These are phyloP conservation scores for Lamellibrachia luymesi DNA, from an alignment of 1,140 invertebrate species.

Conservation along the genomic window DNA sequence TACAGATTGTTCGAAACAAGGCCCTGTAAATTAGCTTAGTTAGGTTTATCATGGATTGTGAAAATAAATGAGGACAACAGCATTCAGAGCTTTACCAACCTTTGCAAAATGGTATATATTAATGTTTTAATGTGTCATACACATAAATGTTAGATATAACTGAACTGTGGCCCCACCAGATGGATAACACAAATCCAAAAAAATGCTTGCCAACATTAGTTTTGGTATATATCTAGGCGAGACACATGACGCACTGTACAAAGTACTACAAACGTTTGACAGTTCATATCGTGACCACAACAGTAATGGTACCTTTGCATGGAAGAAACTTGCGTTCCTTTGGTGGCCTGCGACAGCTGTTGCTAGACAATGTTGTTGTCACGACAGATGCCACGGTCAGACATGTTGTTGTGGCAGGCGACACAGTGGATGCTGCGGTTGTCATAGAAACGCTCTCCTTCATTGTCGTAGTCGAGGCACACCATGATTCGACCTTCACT, in stretches of 20 bases:
- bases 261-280: background rate
- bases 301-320: conserved; percentile 59
- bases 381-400: background rate
- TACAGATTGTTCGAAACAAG: too few species aligned
- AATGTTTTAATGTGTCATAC: too few species aligned
- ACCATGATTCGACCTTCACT: conserved; percentile 2
- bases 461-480: conserved; percentile 5
- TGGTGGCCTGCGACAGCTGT: conserved; percentile 32
- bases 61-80: too few species aligned
- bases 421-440: conserved; percentile 28
- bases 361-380: background rate
- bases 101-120: too few species aligned
- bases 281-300: background rate
- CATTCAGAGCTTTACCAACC: too few species aligned
- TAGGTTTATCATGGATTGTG: too few species aligned
- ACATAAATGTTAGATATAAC: too few species aligned
- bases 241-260: background rate
- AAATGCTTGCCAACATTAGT: too few species aligned
- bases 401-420: conserved; percentile 24
- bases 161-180: too few species aligned
- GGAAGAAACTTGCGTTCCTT: conserved; percentile 55
- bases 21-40: too few species aligned
- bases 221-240: background rate
- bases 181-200: too few species aligned
- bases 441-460: conserved; percentile 24